A percentile compares a stretch with the other conserved stretches of the same genome.
phyloP scores from a whole-genome alignment of 30 jellyfish, hydroid and myxozoan genomes.

The Aurelia aurita complex sp. Pacific region DNA sequence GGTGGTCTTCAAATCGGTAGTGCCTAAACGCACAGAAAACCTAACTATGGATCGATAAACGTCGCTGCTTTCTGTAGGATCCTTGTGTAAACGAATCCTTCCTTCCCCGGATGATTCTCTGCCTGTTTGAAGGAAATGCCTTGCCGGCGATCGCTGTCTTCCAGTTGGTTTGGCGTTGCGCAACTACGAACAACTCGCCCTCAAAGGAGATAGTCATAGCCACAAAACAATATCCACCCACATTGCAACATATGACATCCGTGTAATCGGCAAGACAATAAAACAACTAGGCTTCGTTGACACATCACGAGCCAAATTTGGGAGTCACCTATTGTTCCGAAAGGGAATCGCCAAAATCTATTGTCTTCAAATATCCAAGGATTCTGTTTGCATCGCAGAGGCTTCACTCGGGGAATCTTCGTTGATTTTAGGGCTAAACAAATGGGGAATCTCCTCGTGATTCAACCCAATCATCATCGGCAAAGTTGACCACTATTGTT shows the following conservation, averaged over 20 bases:
- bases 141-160: conserved; percentile 16
- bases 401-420: conserved; percentile 9
- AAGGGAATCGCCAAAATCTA: conserved; percentile 41
- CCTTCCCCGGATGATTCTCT: background rate
- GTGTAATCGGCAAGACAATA: conserved; percentile 55
- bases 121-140: background rate
- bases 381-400: conserved; percentile 10
- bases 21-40: conserved; percentile 48
- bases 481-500: conserved; percentile 39
- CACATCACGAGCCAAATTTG: conserved; percentile 91
- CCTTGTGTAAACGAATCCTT: background rate
- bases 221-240: conserved; percentile 76
- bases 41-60: conserved; percentile 19
- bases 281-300: conserved; percentile 67
- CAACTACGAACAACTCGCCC: conserved; percentile 58
- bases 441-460: conserved; percentile 49
- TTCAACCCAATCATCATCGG: conserved; percentile 48
- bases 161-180: conserved; percentile 82
- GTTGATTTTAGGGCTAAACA: conserved; percentile 1
- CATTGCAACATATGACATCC: conserved; percentile 86
- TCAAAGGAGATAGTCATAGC: conserved; percentile 40
- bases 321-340: conserved; percentile 61
- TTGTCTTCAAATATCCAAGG: background rate
- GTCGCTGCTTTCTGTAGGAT: background rate
- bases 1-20: conserved; percentile 48